phyloP scores from a whole-genome alignment of 2,888 invertebrate species.

The Aspidiotus rigidus region DNA sequence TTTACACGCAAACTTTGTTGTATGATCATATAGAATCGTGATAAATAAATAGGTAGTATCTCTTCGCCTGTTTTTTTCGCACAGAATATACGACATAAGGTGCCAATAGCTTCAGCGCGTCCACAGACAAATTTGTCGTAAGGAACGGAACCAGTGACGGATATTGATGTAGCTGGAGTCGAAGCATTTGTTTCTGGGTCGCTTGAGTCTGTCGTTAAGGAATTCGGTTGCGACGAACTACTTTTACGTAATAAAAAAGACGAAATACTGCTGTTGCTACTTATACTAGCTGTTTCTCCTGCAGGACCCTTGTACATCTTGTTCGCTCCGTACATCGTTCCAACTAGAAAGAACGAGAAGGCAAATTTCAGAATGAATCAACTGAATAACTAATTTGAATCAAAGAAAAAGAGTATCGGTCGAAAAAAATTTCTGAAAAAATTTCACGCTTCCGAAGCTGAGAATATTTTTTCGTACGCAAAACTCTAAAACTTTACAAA shows the following conservation, averaged over 20 bases:
- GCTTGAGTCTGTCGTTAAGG: conserved; percentile 48
- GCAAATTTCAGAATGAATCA: neutral
- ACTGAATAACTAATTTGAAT: neutral
- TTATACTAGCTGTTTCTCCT: conserved; percentile 40
- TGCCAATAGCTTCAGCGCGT: conserved; percentile 88
- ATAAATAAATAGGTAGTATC: conserved; percentile 83
- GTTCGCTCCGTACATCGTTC: conserved; percentile 4
- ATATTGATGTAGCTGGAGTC: conserved; percentile 35
- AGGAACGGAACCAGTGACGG: conserved; percentile 15
- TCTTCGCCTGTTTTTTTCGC: conserved; percentile 90
- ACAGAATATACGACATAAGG: conserved; percentile 90
- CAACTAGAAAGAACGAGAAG: conserved; percentile 42
- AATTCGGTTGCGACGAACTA: conserved; percentile 48
- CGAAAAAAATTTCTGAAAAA: no score
- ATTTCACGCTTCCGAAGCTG: no score
- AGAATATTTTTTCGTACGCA: no score
- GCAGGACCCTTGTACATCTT: conserved; percentile 15
- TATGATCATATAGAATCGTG: conserved; percentile 84
- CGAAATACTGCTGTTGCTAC: conserved; percentile 35
- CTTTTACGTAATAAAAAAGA: conserved; percentile 43
- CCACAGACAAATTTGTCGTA: conserved; percentile 50
- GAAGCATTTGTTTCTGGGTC: conserved; percentile 34
- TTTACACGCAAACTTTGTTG: conserved; percentile 72
- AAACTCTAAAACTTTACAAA: neutral
- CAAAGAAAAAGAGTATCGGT: neutral